Conservation (phyloP, 2,888 invertebrate genomes). For the Galerucella nymphaeae region DNA sequence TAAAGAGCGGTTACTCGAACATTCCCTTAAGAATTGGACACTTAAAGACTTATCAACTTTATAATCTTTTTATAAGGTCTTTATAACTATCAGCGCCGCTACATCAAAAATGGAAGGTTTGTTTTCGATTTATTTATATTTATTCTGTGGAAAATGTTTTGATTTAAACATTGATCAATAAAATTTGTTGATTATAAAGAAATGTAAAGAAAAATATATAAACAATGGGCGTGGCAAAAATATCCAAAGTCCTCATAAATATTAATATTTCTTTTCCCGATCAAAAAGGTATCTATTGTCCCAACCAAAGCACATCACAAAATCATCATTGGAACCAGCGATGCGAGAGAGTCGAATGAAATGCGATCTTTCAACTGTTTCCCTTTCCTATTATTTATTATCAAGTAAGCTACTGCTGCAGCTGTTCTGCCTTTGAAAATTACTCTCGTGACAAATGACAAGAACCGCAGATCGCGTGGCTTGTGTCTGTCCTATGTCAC, state of each 20-base stretch:
- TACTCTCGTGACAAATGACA: constrained; percentile 52
- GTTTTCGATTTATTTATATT: too few species aligned
- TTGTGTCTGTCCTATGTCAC: constrained; percentile 38
- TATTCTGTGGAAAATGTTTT: too few species aligned
- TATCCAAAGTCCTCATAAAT: constrained; percentile 19
- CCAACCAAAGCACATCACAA: constrained; percentile 10
- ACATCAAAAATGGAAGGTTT: too few species aligned
- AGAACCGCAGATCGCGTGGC: constrained; percentile 47
- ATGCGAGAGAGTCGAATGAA: constrained; percentile 57
- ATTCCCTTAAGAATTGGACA: not conserved
- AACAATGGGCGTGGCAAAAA: not conserved
- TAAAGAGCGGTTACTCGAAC: not conserved
- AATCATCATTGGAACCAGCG: constrained; percentile 50
- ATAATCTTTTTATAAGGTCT: not conserved
- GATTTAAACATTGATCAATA: too few species aligned
- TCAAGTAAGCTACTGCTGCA: constrained; percentile 42
- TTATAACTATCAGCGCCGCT: too few species aligned
- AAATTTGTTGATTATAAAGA: too few species aligned
- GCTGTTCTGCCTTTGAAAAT: constrained; percentile 54
- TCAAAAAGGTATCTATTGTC: constrained; percentile 54
- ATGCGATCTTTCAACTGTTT: constrained; percentile 59
- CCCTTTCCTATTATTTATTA: constrained; percentile 58
- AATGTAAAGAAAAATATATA: not conserved
- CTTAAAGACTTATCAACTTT: constrained; percentile 5
- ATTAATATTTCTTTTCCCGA: constrained; percentile 51